Base-by-base conservation (phyloP, 2,888 invertebrate species). In the Ernsta delagoae region DNA sequence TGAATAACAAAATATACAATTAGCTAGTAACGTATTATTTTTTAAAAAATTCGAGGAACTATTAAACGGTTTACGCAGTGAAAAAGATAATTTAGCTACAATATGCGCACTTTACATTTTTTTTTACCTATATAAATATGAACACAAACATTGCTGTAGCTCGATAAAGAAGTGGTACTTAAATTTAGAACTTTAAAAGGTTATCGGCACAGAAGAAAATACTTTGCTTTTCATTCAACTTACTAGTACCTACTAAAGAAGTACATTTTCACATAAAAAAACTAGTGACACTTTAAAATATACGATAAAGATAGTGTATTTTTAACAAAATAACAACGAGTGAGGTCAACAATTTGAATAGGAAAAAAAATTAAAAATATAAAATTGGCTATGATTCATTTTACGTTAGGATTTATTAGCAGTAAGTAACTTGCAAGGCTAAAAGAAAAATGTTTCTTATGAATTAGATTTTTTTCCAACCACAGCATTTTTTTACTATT, bases 301-400 rank as follows among this genome's bases (percentile, higher is more conserved):
- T 1, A 24, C 24, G 24, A 24, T 24, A 24, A 24, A 24, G 24
- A 24, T 24, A 24, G 24, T 24, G 24, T 24, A 24, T 24, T 24
- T 24, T 24, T 5, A 56, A 75, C 75, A 72, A 68, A 73, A 71
- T 69, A 74, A 74, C 71, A 78, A 76, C 73, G 75, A 70, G 72
- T 63, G 70, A 73, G 65, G 68, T 73, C 71, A 77, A 78, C 77
- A 77, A 76, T 78, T 76, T 76, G 74, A 82, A 81, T 77, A 78
- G 76, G 79, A n/a, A 24, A 24, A 24, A 24, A 24, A 24, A 24
- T 24, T 24, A 82, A 80, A 79, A 76, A 75, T 36, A 75, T 39
- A 34, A 75, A 72, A 79, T 81, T 79, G 79, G 76, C 77, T 79
- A 65, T 65, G 56, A 56, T 34, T 36, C 70, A 77, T 61, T 70